Base-by-base conservation (phyloP, 1,140 invertebrate genomes). In the Gonioctena quinquepunctata region DNA sequence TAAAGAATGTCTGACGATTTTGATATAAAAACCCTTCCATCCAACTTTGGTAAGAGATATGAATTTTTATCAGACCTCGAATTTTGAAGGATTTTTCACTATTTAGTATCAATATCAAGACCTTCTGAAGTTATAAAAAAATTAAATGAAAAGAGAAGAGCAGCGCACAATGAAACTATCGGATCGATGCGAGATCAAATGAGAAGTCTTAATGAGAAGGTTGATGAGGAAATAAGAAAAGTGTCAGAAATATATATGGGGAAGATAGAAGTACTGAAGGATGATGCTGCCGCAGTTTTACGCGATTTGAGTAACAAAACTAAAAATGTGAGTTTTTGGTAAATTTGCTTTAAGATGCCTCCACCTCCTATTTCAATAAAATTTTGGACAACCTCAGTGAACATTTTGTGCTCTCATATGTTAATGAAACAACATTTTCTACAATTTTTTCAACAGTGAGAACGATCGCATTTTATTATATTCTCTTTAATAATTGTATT, bases 201-300 rank as follows among this genome's bases (percentile, higher is more conserved):
- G 27, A 3, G 11, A 7, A 27, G 56, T 23, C 16, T 64, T 7
- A 69, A 69, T 48, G 8, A 21, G 42, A 23, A 26, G 2, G 63
- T 56, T 19, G 50, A 69, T 54, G 22, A 63, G n/a, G 50, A 63
- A 27, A 69, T 69, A 2, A 64, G 48, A 56, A 8, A 56, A 7
- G 3, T 28, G 13, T 42, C 59, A 26, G 25, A 52, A 56, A 33
- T n/a, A 8, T 7, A 25, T 2, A 27, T 50, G 21, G 48, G 23
- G 19, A 63, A 52, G 8, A n/a, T 69, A 13, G 21, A 62, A 5
- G 56, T 25, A 27, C 16, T 69, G 11, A 69, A 69, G 18, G 59
- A 63, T 6, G 49, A 54, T 22, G 68, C 62, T 6, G 56, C 57
- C 7, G 5, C 13, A 3, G 11, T 13, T 42, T n/a, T 42, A 3